These are phyloP conservation scores for Alaudala cheleensis DNA, from an alignment of 2,113 vertebrate genomes.

Conservation along the genomic window DNA sequence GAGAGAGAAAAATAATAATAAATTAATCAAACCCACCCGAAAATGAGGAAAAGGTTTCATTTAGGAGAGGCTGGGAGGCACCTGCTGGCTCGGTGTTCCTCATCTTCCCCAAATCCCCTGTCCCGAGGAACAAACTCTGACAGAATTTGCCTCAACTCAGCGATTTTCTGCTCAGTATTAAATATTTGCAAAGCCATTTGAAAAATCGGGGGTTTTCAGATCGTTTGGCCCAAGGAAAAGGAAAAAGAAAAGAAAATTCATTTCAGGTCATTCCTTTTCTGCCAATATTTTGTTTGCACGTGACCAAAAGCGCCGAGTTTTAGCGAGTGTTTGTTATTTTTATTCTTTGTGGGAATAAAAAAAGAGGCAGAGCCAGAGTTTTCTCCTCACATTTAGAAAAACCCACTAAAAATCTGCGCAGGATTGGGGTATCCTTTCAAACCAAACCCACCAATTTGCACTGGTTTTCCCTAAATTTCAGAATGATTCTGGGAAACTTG, in stretches of 20 bases:
- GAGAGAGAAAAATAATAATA: too few relatives aligned
- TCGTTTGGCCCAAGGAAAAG: rapidly evolving
- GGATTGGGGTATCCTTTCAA: not conserved
- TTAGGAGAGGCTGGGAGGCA: not conserved
- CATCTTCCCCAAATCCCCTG: rapidly evolving
- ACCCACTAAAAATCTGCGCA: not conserved
- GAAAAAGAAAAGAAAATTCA: not conserved
- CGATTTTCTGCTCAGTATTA: not conserved
- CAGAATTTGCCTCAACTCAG: not conserved
- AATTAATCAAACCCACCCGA: rapidly evolving
- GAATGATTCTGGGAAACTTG: not conserved
- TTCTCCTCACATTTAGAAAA: not conserved
- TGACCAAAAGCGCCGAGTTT: not conserved
- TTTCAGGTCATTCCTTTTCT: not conserved
- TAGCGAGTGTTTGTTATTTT: not conserved
- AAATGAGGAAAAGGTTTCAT: not conserved
- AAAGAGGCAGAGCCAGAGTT: not conserved
- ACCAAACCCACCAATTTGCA: rapidly evolving
- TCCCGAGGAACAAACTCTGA: not conserved
- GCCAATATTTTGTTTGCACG: not conserved
- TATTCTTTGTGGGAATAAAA: not conserved
- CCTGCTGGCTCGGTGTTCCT: not conserved
- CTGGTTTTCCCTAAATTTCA: not conserved
- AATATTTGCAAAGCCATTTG: rapidly evolving
- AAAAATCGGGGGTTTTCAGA: not conserved